Evolutionary conservation across 2,113 vertebrate genomes (phyloP).

Genomic region (Pleuronectes platessa): DNA sequence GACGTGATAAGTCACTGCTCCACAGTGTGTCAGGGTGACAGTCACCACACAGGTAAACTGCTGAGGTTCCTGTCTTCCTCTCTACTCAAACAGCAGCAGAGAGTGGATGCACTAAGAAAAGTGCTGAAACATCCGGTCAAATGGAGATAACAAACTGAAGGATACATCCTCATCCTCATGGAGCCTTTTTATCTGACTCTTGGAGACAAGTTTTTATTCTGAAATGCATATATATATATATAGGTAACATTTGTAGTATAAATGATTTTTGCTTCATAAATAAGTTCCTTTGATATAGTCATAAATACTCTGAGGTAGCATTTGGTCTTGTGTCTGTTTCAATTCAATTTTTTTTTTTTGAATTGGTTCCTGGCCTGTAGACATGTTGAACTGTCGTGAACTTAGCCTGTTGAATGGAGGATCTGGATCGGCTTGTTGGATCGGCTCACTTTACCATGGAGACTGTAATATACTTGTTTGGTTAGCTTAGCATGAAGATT

Average conservation of each 20-base stretch:
- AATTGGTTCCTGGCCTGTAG: not conserved
- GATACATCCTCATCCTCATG: no score
- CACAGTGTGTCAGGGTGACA: not conserved
- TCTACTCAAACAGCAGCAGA: no score
- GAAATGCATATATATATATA: not conserved
- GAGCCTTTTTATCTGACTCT: not conserved
- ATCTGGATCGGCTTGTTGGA: no score
- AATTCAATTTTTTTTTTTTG: no score
- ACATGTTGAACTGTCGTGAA: not conserved
- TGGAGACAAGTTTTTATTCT: not conserved
- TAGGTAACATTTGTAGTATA: not conserved
- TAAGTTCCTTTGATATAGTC: not conserved
- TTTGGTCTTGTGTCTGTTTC: not conserved
- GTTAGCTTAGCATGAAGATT: no score
- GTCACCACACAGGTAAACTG: not conserved
- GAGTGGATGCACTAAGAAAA: not conserved
- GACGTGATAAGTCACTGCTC: not conserved
- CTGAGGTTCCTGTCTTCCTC: not conserved
- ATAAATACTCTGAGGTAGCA: not conserved
- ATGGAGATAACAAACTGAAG: not conserved
- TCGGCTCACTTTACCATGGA: no score
- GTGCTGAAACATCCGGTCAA: not conserved
- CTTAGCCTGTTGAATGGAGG: no score
- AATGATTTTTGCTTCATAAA: not conserved
- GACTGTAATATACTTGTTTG: no score